Evolutionary conservation across 2,888 invertebrate species (phyloP).

Genomic region (Dendrolimus houi): DNA sequence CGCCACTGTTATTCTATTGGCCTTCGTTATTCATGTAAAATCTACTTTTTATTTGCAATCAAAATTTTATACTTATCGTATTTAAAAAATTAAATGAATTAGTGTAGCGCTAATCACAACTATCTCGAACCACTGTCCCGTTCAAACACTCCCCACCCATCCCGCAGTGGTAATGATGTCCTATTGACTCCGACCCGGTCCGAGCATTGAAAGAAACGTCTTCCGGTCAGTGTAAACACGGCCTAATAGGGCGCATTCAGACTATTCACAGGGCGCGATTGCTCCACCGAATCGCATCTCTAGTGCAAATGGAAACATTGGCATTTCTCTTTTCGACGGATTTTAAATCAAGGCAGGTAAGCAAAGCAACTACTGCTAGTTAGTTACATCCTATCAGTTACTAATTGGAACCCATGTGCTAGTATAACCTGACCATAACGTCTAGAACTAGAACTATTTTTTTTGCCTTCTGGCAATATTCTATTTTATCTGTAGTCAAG

Average conservation of each 20-base stretch:
- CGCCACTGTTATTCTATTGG: too few relatives aligned
- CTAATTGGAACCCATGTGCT: too few relatives aligned
- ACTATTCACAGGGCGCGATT: constrained; percentile 27
- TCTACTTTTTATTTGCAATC: too few relatives aligned
- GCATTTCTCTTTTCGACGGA: neutral
- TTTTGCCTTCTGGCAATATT: too few relatives aligned
- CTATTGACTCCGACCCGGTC: constrained; percentile 56
- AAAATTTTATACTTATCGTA: too few relatives aligned
- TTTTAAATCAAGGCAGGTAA: too few relatives aligned
- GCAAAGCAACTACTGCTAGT: too few relatives aligned
- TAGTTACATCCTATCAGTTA: too few relatives aligned
- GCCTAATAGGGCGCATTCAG: constrained; percentile 53
- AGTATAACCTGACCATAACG: too few relatives aligned
- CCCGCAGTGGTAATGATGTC: constrained; percentile 51
- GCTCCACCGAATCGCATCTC: constrained; percentile 10
- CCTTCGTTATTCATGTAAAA: too few relatives aligned
- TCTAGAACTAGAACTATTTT: too few relatives aligned
- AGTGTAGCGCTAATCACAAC: neutral
- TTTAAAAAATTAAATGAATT: neutral
- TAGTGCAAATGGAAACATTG: neutral
- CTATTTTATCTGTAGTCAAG: too few relatives aligned
- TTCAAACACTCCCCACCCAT: constrained; percentile 25
- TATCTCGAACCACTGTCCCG: constrained; percentile 5
- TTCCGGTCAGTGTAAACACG: constrained; percentile 65
- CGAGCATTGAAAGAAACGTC: constrained; percentile 63